These are phyloP conservation scores for Enchytraeus crypticus DNA, from an alignment of 2,888 invertebrate species.

Conservation along the genomic window DNA sequence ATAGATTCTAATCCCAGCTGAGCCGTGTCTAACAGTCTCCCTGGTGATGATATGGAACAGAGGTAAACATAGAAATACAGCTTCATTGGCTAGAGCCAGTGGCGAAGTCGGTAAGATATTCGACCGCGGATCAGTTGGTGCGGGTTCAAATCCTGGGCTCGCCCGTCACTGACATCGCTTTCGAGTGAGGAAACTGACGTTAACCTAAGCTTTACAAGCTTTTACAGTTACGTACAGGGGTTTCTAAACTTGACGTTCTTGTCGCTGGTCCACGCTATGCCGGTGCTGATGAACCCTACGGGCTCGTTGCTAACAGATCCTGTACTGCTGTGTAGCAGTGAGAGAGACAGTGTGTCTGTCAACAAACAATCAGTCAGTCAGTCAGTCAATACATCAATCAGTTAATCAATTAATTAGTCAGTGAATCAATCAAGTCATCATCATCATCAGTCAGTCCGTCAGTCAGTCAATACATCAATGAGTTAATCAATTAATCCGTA, in stretches of 20 bases:
- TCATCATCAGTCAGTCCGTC: background rate
- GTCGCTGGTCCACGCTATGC: slow-evolving; percentile 97
- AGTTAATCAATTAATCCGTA: background rate
- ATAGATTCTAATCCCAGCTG: no score
- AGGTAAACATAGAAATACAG: no score
- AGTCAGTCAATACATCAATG: background rate
- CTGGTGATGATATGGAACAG: no score
- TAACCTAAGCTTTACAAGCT: background rate
- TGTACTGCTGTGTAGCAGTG: background rate
- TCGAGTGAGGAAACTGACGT: background rate
- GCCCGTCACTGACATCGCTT: no score
- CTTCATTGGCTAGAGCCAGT: no score
- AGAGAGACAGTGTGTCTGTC: background rate
- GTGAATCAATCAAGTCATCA: background rate
- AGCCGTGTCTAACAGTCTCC: no score
- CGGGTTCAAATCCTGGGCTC: no score
- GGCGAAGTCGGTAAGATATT: no score
- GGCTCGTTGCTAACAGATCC: no score
- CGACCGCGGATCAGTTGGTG: no score
- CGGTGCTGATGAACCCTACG: slow-evolving; percentile 46
- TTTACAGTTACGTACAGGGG: slow-evolving; percentile 52
- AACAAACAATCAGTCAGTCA: background rate
- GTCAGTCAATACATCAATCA: background rate
- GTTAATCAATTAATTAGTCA: background rate
- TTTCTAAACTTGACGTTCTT: slow-evolving; percentile 86